Conservation (phyloP, 2,113 vertebrate genomes). For the Dendropsophus ebraccatus region DNA sequence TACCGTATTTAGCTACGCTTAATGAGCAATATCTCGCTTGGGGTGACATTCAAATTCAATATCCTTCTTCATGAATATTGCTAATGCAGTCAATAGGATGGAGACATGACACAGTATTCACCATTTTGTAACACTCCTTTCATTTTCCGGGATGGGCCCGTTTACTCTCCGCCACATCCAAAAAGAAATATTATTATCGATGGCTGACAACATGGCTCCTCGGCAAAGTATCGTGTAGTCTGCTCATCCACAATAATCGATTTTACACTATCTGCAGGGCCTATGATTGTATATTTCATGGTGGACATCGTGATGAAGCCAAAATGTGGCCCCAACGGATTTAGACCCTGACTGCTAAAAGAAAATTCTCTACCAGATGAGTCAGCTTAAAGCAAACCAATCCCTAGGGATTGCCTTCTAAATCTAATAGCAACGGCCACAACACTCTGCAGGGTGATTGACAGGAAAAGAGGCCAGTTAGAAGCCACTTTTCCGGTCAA, state of each 20-base stretch:
- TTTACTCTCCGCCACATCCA: neutral
- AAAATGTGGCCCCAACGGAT: too few species aligned
- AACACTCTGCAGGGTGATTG: too few species aligned
- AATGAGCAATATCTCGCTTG: conserved; percentile 46
- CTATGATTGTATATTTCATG: neutral
- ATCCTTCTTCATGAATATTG: conserved; percentile 35
- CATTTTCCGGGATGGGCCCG: neutral
- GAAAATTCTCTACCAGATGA: too few species aligned
- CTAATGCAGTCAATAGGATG: neutral
- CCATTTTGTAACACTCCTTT: neutral
- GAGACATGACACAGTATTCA: conserved; percentile 12
- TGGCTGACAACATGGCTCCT: neutral
- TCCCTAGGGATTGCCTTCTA: too few species aligned
- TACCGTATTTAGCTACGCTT: conserved; percentile 33
- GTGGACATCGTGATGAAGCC: too few species aligned
- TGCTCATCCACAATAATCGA: neutral
- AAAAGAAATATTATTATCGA: neutral
- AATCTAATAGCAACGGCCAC: too few species aligned
- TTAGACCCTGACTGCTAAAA: too few species aligned
- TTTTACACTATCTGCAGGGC: neutral
- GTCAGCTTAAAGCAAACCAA: too few species aligned
- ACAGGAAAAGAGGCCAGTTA: too few species aligned
- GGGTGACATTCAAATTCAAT: conserved; percentile 46
- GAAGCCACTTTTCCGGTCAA: too few species aligned
- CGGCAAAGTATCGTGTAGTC: neutral